Conservation (phyloP, 2,888 invertebrate genomes). For the Auanema freiburgensis region DNA sequence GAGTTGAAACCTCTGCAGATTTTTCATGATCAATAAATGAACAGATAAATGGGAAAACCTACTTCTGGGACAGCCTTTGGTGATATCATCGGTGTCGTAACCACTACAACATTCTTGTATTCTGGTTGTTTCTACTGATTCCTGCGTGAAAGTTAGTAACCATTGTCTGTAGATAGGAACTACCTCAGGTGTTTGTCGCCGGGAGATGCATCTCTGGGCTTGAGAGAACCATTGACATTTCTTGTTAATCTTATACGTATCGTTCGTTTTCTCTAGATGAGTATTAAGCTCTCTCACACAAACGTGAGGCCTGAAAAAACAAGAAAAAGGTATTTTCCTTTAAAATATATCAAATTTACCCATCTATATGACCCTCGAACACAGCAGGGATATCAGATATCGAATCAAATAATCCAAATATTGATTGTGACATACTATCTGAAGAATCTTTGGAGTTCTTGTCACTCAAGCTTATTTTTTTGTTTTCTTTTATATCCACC, state of each 20-base stretch:
- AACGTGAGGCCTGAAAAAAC: constrained; percentile 16
- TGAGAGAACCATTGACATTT: constrained; percentile 5
- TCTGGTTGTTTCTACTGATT: constrained; percentile 6
- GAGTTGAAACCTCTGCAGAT: no score
- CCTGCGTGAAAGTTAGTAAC: background rate
- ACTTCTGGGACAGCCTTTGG: constrained; percentile 11
- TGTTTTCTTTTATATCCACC: no score
- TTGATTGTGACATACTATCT: no score
- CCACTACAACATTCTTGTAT: constrained; percentile 20
- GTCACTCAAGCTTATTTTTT: no score
- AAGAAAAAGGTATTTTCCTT: no score
- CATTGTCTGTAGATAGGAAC: background rate
- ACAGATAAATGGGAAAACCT: background rate
- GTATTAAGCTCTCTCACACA: constrained; percentile 12
- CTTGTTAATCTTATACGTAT: background rate
- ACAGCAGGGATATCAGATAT: no score
- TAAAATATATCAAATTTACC: no score
- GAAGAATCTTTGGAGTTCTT: no score
- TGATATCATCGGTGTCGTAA: constrained; percentile 8
- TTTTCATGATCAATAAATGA: background rate
- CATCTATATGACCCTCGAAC: no score
- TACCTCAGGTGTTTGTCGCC: constrained; percentile 1
- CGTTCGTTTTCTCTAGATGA: background rate
- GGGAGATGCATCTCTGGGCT: constrained; percentile 1
- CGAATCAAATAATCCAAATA: no score